Evolutionary conservation across 2,797 vertebrate species (phyloP).

Genomic region (Bradypus variegatus): DNA sequence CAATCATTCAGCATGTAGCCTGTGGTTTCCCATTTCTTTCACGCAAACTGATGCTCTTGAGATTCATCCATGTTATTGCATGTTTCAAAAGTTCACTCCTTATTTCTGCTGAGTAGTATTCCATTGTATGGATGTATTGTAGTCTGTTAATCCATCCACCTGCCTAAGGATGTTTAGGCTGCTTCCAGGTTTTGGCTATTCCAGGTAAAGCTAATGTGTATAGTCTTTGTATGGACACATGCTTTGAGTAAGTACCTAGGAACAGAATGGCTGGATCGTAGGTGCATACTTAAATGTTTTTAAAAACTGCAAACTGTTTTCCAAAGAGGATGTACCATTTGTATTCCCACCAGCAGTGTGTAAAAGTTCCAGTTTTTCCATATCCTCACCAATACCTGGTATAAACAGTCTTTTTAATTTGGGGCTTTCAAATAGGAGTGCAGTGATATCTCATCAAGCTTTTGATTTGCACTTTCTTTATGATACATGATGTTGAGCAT

Average conservation of each 20-base stretch:
- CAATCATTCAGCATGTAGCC: background rate
- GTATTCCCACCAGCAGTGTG: background rate
- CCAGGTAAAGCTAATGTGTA: background rate
- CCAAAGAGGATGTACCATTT: background rate
- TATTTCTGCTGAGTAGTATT: background rate
- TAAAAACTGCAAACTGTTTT: background rate
- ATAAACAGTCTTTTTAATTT: background rate
- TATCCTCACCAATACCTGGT: background rate
- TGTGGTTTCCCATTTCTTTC: background rate
- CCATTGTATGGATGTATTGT: accelerated
- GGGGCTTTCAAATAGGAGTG: background rate
- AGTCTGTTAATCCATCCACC: background rate
- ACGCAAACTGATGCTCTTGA: background rate
- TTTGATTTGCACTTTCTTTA: background rate
- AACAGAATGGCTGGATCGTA: background rate
- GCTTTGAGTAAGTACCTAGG: background rate
- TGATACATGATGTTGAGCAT: background rate
- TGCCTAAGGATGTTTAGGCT: background rate
- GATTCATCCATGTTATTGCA: background rate
- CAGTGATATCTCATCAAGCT: background rate
- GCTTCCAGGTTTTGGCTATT: background rate
- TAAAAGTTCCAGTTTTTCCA: background rate
- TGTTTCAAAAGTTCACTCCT: background rate
- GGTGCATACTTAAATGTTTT: background rate
- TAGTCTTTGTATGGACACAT: background rate